phyloP scores from a whole-genome alignment of 2,797 vertebrate species.

The Danio kyathit region DNA sequence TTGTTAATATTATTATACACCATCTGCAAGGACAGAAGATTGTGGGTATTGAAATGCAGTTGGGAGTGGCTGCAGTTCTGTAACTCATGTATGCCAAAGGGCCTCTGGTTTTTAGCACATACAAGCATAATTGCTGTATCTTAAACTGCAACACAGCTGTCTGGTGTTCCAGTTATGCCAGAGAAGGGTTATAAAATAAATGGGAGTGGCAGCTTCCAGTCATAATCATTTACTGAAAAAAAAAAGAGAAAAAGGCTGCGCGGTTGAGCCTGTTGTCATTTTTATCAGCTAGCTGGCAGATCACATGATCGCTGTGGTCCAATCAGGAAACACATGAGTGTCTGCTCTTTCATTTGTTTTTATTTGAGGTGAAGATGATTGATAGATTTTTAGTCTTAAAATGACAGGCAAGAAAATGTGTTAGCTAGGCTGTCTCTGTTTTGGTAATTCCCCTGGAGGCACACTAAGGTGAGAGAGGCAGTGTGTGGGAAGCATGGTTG shows the following conservation, averaged over 20 bases:
- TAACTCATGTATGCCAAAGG: slow-evolving; percentile 39
- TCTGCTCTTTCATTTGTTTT: slow-evolving; percentile 39
- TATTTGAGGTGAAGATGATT: slow-evolving; percentile 51
- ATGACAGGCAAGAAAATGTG: slow-evolving; percentile 46
- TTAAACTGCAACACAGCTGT: slow-evolving; percentile 41
- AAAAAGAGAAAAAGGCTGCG: slow-evolving; percentile 16
- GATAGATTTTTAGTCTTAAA: slow-evolving; percentile 31
- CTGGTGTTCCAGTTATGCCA: slow-evolving; percentile 43
- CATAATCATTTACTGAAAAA: slow-evolving; percentile 42
- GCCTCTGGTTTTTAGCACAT: slow-evolving; percentile 21
- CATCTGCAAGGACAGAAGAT: neutral
- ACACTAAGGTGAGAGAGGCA: slow-evolving; percentile 9
- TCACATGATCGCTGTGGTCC: slow-evolving; percentile 32
- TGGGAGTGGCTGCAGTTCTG: slow-evolving; percentile 41
- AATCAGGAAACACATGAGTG: slow-evolving; percentile 40
- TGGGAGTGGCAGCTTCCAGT: slow-evolving; percentile 60
- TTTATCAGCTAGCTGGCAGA: slow-evolving; percentile 51
- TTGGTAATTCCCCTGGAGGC: slow-evolving; percentile 13
- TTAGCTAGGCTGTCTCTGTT: slow-evolving; percentile 36
- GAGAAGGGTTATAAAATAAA: slow-evolving; percentile 29
- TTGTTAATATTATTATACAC: neutral
- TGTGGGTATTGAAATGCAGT: slow-evolving; percentile 36
- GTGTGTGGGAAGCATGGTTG: slow-evolving; percentile 8
- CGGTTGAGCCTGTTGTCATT: slow-evolving; percentile 39
- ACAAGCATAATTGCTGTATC: slow-evolving; percentile 36